Base-by-base conservation (phyloP, 2,888 invertebrate genomes). In the Nymphalis urticae region DNA sequence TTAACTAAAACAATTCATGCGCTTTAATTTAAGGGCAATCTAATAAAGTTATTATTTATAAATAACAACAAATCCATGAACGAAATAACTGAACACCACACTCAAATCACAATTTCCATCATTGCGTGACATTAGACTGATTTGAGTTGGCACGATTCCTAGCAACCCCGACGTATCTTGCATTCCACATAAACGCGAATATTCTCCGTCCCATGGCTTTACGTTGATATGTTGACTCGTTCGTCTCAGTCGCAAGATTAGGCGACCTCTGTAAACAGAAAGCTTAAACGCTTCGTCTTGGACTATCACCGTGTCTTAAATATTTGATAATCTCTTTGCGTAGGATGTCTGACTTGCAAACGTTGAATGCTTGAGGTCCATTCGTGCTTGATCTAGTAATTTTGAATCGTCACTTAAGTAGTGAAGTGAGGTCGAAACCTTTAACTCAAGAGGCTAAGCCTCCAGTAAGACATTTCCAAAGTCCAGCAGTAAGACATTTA, bases 131-230 rank as follows among this genome's bases (percentile, higher is more conserved):
- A 66, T 63, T 73, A 56, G 64, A 68, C 54, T 62, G 65, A 68
- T 64, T 62, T 60, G 53, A 64, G 53, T 72, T 73, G 72, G 68
- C 72, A 72, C 64, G 62, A 66, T 61, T 68, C 69, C 71, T 69
- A 36, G 54, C 54, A 62, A 59, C 61, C 62, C 50, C 51, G 27
- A 27, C 47, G 48, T 50, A 48, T 48, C 48, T 65, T 62, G 24
- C 19, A 53, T 53, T 53, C 53, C 24, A 53, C 53, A 53, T 53
- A 53, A 51, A 21, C 53, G 24, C 53, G 53, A 36, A 56, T 59
- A 70, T 70, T 47, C 60, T 48, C 24, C 42, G 59, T 42, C 27
- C 27, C 48, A 56, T 42, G 63, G 48, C 36, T 27, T 36, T 63
- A 53, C 27, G 8, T 59, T 19, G 60, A 63, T 54, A 69, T 66